A percentile compares a stretch with the other conserved stretches of the same genome.
phyloP scores from a whole-genome alignment of 53 echinoderm and acorn worm species.

The Astropecten irregularis region DNA sequence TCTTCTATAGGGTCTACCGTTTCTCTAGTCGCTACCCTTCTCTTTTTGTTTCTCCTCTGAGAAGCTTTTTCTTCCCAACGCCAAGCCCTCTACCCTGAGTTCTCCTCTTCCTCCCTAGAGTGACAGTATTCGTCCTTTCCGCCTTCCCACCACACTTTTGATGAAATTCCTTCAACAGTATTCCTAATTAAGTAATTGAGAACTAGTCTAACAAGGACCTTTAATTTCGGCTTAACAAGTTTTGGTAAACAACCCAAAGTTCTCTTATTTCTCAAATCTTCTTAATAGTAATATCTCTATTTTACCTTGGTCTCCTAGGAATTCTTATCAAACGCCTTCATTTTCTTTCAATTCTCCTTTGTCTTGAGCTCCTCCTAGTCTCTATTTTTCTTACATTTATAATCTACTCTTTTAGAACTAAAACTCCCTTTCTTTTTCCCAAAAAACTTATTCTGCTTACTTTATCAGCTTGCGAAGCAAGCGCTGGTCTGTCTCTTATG shows the following conservation, averaged over 20 bases:
- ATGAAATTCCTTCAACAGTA: slow-evolving; percentile 67
- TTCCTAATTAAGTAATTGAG: slow-evolving; percentile 56
- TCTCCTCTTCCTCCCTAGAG: slow-evolving; percentile 42
- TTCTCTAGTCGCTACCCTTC: slow-evolving; percentile 58
- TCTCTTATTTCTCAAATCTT: background rate
- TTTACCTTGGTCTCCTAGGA: slow-evolving; percentile 46
- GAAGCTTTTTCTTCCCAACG: slow-evolving; percentile 64
- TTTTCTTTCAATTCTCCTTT: slow-evolving; percentile 40
- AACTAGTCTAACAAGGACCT: slow-evolving; percentile 68
- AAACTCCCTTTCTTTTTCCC: background rate
- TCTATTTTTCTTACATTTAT: slow-evolving; percentile 49
- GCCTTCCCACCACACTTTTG: slow-evolving; percentile 77
- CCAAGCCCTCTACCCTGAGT: slow-evolving; percentile 23
- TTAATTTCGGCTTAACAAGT: slow-evolving; percentile 57
- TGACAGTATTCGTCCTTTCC: slow-evolving; percentile 71
- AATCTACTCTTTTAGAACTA: background rate
- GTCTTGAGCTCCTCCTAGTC: slow-evolving; percentile 49
- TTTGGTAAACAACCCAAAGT: slow-evolving; percentile 24
- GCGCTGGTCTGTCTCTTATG: slow-evolving; percentile 60
- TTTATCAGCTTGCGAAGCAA: slow-evolving; percentile 62
- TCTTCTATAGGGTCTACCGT: slow-evolving; percentile 68
- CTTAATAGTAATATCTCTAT: background rate
- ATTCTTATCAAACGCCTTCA: slow-evolving; percentile 61
- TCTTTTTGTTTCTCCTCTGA: slow-evolving; percentile 65
- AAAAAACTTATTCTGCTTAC: slow-evolving; percentile 43